Percentiles rank a stretch among this genome's conserved stretches.
phyloP scores from a whole-genome alignment of 2,888 invertebrate species.

The Latrodectus elegans region DNA sequence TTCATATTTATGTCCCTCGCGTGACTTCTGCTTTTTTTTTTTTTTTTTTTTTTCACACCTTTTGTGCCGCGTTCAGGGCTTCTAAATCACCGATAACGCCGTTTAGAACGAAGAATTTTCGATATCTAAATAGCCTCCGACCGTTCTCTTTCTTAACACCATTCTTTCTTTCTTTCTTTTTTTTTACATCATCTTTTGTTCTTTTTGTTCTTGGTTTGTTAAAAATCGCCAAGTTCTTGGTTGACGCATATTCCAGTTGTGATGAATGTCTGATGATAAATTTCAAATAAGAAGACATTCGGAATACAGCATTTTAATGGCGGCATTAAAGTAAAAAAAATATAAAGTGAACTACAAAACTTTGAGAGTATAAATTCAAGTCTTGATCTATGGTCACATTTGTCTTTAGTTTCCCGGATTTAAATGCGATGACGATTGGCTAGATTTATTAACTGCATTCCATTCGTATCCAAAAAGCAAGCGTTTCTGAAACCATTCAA shows the following conservation, averaged over 20 bases:
- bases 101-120: conserved; percentile 52
- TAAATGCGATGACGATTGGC: neutral
- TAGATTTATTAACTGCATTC: neutral
- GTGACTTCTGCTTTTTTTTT: conserved; percentile 51
- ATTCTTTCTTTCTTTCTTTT: neutral
- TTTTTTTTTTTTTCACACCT: conserved; percentile 42
- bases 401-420: neutral
- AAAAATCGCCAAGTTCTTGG: neutral
- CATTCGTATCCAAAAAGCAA: neutral
- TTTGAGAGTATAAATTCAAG: neutral
- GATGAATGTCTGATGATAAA: neutral
- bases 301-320: neutral
- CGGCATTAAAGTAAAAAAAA: neutral
- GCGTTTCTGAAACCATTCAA: no score
- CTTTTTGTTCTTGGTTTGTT: neutral
- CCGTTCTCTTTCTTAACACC: conserved; percentile 7
- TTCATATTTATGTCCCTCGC: conserved; percentile 58
- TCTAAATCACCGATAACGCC: conserved; percentile 55
- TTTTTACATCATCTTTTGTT: neutral
- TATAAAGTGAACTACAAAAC: neutral
- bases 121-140: conserved; percentile 62
- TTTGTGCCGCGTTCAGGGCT: conserved; percentile 49
- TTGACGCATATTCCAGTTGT: neutral
- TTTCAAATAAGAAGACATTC: neutral
- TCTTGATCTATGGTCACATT: neutral